Conservation (phyloP, 2,797 vertebrate species). For the Brotogeris chrysoptera region DNA sequence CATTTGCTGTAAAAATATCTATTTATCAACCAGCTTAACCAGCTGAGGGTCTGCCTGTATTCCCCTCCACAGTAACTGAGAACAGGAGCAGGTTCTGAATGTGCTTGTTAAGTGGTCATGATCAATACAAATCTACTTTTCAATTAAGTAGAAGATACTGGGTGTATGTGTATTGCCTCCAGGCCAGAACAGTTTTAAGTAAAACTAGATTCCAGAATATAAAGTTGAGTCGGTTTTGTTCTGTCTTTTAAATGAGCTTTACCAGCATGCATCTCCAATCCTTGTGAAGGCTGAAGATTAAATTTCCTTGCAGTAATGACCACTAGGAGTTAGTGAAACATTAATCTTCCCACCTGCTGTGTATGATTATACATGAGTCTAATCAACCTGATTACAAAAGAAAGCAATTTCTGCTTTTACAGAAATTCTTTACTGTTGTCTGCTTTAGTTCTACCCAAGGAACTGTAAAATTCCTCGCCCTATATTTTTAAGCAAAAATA, state of each 20-base stretch:
- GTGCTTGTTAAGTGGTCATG: slow-evolving; percentile 12
- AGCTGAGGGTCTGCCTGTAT: background rate
- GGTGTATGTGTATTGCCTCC: background rate
- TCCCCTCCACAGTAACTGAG: background rate
- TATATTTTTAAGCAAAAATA: slow-evolving; percentile 53
- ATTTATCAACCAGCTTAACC: background rate
- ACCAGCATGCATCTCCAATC: background rate
- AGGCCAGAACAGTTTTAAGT: background rate
- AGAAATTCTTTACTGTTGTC: background rate
- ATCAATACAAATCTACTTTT: slow-evolving; percentile 38
- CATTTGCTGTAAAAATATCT: background rate
- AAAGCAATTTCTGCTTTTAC: slow-evolving; percentile 56
- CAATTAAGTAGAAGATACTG: background rate
- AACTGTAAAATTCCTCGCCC: background rate
- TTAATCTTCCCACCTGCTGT: slow-evolving; percentile 62
- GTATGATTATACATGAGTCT: slow-evolving; percentile 50
- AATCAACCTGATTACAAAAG: slow-evolving; percentile 62
- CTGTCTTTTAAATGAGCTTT: slow-evolving; percentile 27
- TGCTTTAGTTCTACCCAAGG: background rate
- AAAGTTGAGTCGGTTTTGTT: background rate
- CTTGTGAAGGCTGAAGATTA: slow-evolving; percentile 22
- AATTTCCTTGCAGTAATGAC: slow-evolving; percentile 55
- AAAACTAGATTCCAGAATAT: background rate
- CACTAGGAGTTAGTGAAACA: slow-evolving; percentile 68
- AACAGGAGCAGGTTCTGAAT: background rate